A percentile compares a stretch with the other conserved stretches of the same genome.
phyloP scores from a whole-genome alignment of 2,888 invertebrate species.

The Clivina fossor region DNA sequence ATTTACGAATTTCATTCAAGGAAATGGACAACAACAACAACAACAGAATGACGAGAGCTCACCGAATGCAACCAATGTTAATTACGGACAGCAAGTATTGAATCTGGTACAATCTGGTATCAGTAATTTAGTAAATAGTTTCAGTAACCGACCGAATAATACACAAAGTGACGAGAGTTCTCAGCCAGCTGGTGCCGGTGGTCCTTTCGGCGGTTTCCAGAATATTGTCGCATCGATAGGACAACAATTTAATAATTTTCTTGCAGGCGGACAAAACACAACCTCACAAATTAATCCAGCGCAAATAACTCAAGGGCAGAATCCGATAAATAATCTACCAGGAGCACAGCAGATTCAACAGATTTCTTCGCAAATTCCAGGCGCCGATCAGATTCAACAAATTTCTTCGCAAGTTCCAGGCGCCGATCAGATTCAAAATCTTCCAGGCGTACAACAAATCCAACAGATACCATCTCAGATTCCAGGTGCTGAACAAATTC shows the following conservation, averaged over 20 bases:
- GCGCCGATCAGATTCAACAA: conserved; percentile 10
- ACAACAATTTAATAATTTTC: conserved; percentile 19
- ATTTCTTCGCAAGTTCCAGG: conserved; percentile 1
- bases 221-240: conserved; percentile 1
- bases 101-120: conserved; percentile 15
- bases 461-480: neutral
- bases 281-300: conserved; percentile 1
- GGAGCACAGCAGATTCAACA: conserved; percentile 5
- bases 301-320: neutral
- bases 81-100: conserved; percentile 18
- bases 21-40: conserved; percentile 16
- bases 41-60: conserved; percentile 10
- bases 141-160: conserved; percentile 2
- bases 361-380: conserved; percentile 2
- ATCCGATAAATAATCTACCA: neutral
- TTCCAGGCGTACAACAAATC: conserved; percentile 1
- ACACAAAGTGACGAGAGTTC: conserved; percentile 16
- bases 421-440: neutral
- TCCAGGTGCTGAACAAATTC: conserved; percentile 2
- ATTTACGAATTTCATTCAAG: conserved; percentile 5
- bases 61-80: neutral
- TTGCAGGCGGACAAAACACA: conserved; percentile 12
- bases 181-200: neutral
- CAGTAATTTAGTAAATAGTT: conserved; percentile 6
- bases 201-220: conserved; percentile 1